Percentiles rank a stretch among this genome's conserved stretches.
phyloP scores from a whole-genome alignment of 2,797 vertebrate species.

The Eupleurogrammus muticus region DNA sequence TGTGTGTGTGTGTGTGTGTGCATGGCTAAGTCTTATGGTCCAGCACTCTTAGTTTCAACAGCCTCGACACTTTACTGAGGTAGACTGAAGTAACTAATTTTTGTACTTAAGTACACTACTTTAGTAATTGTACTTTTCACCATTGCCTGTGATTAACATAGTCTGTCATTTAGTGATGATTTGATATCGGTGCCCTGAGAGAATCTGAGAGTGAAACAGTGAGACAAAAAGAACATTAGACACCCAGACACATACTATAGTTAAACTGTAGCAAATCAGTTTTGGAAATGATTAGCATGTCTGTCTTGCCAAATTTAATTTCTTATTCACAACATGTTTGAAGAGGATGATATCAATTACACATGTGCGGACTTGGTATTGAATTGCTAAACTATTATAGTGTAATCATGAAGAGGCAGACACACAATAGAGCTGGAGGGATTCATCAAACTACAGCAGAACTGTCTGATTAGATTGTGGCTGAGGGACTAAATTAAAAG shows the following conservation, averaged over 20 bases:
- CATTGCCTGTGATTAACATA: too few species aligned
- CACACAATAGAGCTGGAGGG: neutral
- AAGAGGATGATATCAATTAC: conserved; percentile 34
- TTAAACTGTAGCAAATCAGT: conserved; percentile 25
- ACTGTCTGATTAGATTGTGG: conserved; percentile 25
- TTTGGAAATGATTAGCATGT: conserved; percentile 18
- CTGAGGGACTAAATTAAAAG: conserved; percentile 1
- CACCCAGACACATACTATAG: conserved; percentile 2
- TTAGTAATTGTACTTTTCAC: too few species aligned
- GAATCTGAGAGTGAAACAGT: neutral
- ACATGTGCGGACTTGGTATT: conserved; percentile 7
- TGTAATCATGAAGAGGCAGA: neutral
- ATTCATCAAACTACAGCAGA: conserved; percentile 9
- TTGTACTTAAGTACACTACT: too few species aligned
- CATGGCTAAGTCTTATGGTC: too few species aligned
- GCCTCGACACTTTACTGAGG: too few species aligned
- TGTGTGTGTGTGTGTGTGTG: neutral
- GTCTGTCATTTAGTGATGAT: too few species aligned
- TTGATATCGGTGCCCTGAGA: too few species aligned
- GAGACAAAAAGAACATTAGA: neutral
- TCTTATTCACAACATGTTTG: conserved; percentile 14
- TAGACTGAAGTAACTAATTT: too few species aligned
- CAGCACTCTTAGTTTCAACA: too few species aligned
- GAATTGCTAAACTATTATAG: neutral
- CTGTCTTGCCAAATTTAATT: conserved; percentile 13